Conservation (phyloP, 2,797 vertebrate species). For the Danio aesculapii region DNA sequence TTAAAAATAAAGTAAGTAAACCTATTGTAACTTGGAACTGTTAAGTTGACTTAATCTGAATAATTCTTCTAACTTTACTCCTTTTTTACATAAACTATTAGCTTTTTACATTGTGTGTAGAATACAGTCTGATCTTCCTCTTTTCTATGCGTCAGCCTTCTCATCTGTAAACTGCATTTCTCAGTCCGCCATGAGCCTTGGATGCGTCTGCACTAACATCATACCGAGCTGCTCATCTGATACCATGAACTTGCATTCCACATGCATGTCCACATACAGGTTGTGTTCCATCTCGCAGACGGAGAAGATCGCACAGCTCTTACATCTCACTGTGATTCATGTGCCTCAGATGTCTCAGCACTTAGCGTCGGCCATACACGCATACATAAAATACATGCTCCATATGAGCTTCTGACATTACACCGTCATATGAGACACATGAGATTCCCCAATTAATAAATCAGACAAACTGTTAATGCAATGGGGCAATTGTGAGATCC, state of each 20-base stretch:
- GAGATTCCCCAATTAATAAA: no score
- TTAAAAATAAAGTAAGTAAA: no score
- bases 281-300: constrained; percentile 21
- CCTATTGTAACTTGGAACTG: no score
- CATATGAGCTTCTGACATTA: neutral
- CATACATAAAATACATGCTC: neutral
- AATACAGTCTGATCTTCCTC: neutral
- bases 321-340: constrained; percentile 25
- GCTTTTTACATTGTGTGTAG: no score
- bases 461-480: neutral
- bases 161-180: constrained; percentile 14
- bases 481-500: neutral
- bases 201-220: constrained; percentile 3
- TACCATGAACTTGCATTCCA: constrained; percentile 20
- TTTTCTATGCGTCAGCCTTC: constrained; percentile 40
- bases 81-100: no score
- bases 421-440: neutral
- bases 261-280: constrained; percentile 20
- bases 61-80: no score
- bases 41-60: no score
- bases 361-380: neutral
- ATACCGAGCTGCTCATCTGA: neutral
- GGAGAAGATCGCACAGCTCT: constrained; percentile 11
- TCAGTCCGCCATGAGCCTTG: constrained; percentile 14
- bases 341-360: constrained; percentile 1